Percentiles rank a stretch among this genome's conserved stretches.
Conservation (phyloP, 2,113 vertebrate species). For the Canis aureus region DNA sequence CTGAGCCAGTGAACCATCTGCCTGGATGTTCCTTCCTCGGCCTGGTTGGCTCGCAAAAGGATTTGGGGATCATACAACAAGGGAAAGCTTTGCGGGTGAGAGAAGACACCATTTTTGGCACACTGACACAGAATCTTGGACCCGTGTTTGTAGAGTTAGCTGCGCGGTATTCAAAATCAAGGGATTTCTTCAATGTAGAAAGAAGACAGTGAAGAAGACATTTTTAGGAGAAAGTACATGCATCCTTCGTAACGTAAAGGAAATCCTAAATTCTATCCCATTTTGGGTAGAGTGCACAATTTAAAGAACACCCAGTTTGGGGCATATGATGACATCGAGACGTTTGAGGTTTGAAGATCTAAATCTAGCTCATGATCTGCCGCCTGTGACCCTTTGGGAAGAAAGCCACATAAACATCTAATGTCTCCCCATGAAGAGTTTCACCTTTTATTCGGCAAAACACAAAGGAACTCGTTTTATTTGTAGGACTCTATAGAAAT, state of each 20-base stretch:
- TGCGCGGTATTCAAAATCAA: not conserved
- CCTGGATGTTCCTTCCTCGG: too few species aligned
- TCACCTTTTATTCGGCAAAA: not conserved
- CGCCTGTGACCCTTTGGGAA: too few species aligned
- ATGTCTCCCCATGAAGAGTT: too few species aligned
- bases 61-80: accelerated
- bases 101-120: not conserved
- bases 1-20: too few species aligned
- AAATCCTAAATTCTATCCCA: not conserved
- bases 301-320: too few species aligned
- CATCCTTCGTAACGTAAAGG: not conserved
- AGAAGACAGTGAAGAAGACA: not conserved
- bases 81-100: not conserved
- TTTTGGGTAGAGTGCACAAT: too few species aligned
- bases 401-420: too few species aligned
- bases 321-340: too few species aligned
- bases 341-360: too few species aligned
- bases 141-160: too few species aligned
- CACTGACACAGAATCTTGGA: not conserved
- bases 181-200: not conserved
- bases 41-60: not conserved
- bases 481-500: not conserved
- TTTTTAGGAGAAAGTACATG: not conserved
- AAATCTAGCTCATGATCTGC: too few species aligned
- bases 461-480: accelerated